Conservation (phyloP, 92 coral and sea anemone species). For the Virgularia gustaviana region DNA sequence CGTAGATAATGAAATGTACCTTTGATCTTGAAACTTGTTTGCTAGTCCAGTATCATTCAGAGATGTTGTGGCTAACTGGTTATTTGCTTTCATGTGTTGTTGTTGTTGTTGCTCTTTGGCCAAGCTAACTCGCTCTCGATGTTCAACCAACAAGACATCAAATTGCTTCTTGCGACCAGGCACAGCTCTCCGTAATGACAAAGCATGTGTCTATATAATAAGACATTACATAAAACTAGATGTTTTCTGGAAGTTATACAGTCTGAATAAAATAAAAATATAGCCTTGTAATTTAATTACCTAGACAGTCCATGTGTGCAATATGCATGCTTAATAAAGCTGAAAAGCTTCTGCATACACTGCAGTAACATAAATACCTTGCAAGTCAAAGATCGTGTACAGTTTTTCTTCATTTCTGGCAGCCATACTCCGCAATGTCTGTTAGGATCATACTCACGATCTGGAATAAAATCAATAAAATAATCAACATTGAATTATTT, state of each 20-base stretch:
- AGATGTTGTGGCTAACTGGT: conserved; percentile 20
- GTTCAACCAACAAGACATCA: conserved; percentile 80
- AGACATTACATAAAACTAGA: no score
- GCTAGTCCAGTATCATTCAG: background rate
- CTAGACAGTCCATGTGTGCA: no score
- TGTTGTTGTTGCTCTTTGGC: conserved; percentile 83
- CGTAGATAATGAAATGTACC: background rate
- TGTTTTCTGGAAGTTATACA: no score
- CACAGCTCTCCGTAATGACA: conserved; percentile 87
- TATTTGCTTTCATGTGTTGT: conserved; percentile 59
- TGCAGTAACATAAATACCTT: conserved; percentile 52
- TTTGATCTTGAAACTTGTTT: conserved; percentile 25
- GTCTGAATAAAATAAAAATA: no score
- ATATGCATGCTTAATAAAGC: background rate
- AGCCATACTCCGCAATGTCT: conserved; percentile 99
- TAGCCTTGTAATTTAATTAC: no score
- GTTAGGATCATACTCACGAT: conserved; percentile 98
- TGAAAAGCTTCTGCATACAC: background rate
- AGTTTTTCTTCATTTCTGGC: conserved; percentile 79
- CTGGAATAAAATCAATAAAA: conserved; percentile 27
- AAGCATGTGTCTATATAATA: conserved; percentile 86
- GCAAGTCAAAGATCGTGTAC: conserved; percentile 93
- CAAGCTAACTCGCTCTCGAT: conserved; percentile 85
- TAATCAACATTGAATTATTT: background rate
- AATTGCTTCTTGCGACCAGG: conserved; percentile 86